Conservation (phyloP, 2,888 invertebrate genomes). For the Hoplodrina ambigua region DNA sequence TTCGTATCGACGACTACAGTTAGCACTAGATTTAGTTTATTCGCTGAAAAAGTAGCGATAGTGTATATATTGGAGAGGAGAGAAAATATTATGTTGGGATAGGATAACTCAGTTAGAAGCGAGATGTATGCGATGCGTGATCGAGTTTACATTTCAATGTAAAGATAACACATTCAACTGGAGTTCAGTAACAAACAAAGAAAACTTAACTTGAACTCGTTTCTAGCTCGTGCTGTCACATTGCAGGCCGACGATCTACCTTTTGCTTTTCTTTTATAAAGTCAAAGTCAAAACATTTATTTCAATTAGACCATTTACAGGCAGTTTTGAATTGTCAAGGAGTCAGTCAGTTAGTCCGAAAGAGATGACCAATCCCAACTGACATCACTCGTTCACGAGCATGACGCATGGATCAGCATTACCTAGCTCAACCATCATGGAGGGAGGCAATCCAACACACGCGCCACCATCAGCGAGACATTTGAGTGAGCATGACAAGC, state of each 20-base stretch:
- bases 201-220: not conserved
- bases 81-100: conserved; percentile 79
- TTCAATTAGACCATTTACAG: no score
- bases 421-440: no score
- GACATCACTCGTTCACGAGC: no score
- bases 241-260: not conserved
- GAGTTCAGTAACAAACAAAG: not conserved
- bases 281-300: no score
- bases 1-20: conserved; percentile 23
- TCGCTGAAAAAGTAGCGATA: conserved; percentile 70
- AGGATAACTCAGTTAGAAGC: conserved; percentile 73
- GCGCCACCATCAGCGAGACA: no score
- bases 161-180: conserved; percentile 13
- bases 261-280: no score
- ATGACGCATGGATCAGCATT: no score
- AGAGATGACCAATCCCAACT: no score
- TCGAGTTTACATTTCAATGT: conserved; percentile 14
- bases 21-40: conserved; percentile 67
- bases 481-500: no score
- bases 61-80: conserved; percentile 67
- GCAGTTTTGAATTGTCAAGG: no score
- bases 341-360: no score
- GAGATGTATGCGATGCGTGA: conserved; percentile 22
- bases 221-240: not conserved
- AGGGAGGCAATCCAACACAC: no score